A percentile compares a stretch with the other conserved stretches of the same genome.
Conservation (phyloP, 2,113 vertebrate species). For the Leiothrix lutea region DNA sequence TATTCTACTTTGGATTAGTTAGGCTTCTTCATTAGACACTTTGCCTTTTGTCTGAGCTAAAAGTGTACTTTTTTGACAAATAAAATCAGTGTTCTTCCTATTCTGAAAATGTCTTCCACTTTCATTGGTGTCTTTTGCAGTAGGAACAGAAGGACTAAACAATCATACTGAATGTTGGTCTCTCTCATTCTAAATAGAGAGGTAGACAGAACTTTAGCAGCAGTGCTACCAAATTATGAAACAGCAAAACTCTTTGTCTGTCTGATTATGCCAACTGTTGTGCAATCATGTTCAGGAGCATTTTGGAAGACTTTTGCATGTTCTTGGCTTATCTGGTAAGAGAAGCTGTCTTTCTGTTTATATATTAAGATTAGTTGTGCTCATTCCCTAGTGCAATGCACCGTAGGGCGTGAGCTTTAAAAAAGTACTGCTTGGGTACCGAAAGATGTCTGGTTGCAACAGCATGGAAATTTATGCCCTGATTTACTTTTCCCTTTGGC, state of each 20-base stretch:
- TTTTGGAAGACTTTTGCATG: neutral
- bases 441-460: neutral
- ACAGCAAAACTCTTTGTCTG: neutral
- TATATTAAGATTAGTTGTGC: neutral
- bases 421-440: neutral
- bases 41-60: neutral
- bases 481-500: constrained; percentile 2
- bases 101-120: neutral
- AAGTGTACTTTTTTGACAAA: neutral
- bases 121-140: neutral
- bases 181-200: neutral
- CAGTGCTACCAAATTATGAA: neutral
- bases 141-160: neutral
- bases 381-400: neutral
- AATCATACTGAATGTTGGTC: neutral
- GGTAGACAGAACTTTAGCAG: neutral
- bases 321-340: neutral
- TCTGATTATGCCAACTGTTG: neutral
- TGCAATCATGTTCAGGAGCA: neutral
- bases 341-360: neutral
- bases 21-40: neutral
- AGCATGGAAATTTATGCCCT: neutral
- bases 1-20: neutral
- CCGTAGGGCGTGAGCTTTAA: neutral
- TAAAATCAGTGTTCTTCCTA: neutral